Conservation (phyloP, 2,797 vertebrate genomes). For the Meda fulgida region DNA sequence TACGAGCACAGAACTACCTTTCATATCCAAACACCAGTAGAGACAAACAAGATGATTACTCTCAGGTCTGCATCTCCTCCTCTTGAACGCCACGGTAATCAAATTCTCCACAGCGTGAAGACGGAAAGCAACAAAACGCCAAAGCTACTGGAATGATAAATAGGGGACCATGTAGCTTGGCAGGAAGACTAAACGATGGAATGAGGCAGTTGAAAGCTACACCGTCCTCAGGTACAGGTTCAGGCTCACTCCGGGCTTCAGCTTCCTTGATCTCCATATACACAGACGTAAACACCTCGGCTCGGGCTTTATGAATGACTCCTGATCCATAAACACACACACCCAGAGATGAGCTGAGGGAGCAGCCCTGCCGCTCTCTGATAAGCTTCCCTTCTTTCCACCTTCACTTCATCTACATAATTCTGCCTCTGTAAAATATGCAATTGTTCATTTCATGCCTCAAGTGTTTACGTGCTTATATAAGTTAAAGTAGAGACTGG, state of each 20-base stretch:
- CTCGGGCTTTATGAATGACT: conserved; percentile 61
- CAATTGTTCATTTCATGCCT: conserved; percentile 62
- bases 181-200: conserved; percentile 50
- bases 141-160: conserved; percentile 53
- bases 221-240: conserved; percentile 49
- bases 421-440: conserved; percentile 61
- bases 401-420: conserved; percentile 64
- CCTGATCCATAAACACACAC: conserved; percentile 59
- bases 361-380: conserved; percentile 60
- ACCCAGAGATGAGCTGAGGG: conserved; percentile 58
- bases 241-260: conserved; percentile 45
- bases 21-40: conserved; percentile 44
- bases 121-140: conserved; percentile 17
- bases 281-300: conserved; percentile 50
- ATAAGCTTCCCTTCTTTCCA: conserved; percentile 58
- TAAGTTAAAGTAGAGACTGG: conserved; percentile 47
- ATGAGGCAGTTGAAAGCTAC: conserved; percentile 52
- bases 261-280: conserved; percentile 49
- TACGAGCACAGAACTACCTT: conserved; percentile 46
- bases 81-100: conserved; percentile 44
- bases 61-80: conserved; percentile 44
- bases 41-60: conserved; percentile 51
- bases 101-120: conserved; percentile 38
- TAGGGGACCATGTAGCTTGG: conserved; percentile 48
- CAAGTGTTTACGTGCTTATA: conserved; percentile 56